Percentiles rank a stretch among this genome's conserved stretches.
Evolutionary conservation across 2,888 invertebrate species (phyloP).

Genomic region (Noctua janthe): DNA sequence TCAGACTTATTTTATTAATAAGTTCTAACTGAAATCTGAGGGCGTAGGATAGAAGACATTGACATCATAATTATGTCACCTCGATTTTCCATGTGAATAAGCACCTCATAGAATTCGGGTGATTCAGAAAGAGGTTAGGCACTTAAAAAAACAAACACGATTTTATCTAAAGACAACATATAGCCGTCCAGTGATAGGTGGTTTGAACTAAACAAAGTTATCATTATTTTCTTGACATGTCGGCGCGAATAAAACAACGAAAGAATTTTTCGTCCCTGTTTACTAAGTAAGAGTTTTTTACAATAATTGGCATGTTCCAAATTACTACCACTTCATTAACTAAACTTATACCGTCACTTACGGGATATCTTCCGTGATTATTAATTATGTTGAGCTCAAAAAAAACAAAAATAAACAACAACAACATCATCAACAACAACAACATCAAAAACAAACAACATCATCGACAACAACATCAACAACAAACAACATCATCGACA

Average conservation of each 20-base stretch:
- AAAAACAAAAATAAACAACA: too few species aligned
- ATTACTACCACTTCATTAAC: too few species aligned
- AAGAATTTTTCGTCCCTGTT: neutral
- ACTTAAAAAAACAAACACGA: neutral
- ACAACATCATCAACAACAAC: too few species aligned
- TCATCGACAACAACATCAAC: too few species aligned
- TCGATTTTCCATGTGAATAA: constrained; percentile 29
- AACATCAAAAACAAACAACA: too few species aligned
- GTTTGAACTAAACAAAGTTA: neutral
- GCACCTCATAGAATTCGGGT: neutral
- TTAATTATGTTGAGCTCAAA: too few species aligned
- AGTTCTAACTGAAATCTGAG: constrained; percentile 3
- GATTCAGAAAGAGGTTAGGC: neutral
- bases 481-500: too few species aligned
- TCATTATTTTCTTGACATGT: neutral
- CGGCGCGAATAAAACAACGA: neutral
- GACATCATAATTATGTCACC: constrained; percentile 11
- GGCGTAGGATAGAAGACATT: constrained; percentile 34
- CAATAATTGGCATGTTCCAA: too few species aligned
- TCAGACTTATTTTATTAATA: constrained; percentile 30
- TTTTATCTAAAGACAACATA: neutral
- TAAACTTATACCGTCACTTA: too few species aligned
- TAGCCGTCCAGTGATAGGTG: neutral
- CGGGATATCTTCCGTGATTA: too few species aligned
- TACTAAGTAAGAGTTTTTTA: neutral